Evolutionary conservation across 2,113 vertebrate species (phyloP), one percentile per base, ranked within the genome.

Genomic region (Rhombomys opimus): DNA sequence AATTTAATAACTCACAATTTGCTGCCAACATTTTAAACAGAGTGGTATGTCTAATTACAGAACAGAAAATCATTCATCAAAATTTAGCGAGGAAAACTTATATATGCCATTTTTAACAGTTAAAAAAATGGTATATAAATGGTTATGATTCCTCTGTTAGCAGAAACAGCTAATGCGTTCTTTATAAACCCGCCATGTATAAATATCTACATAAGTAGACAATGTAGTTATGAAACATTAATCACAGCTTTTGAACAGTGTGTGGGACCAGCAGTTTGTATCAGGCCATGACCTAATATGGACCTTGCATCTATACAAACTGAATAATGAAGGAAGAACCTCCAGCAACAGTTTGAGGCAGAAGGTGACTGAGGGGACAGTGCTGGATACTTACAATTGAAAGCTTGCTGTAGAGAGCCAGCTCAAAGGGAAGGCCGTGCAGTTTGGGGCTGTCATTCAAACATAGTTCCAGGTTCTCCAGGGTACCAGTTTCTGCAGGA

Each of bases 381-480:
- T 99, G 99, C 99, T 99, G 99, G 95, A 99, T 99, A 98, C 99
- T 99, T 99, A 99, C 99, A 98, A 99, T 99, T 98, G 99, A 99
- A 98, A 99, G 99, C 98, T 99, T 99, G 99, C 99, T 99, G 99
- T 99, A 99, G 97, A 99, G 99, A 54, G 99, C 99, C 98, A 99
- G 98, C 99, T 99, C 99, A 97, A 99, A 99, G 20, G 99, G 99
- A 97, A 99, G 99, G 98, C 99, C 99, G 97, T 99, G 99, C 90
- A 99, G 98, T 98, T 99, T 99, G 87, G 99, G 99, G 99, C 99
- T 99, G 98, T 99, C 99, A 92, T 99, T 99, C 98, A 99, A 99
- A 99, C 99, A 99, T 97, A 99, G 98, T 68, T 35, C 63, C 27
- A 68, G 30, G 9, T 68, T 68, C 63, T 87, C 41, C 18, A 50